Base-by-base conservation (phyloP, 2,113 vertebrate species). In the Pollachius pollachius region DNA sequence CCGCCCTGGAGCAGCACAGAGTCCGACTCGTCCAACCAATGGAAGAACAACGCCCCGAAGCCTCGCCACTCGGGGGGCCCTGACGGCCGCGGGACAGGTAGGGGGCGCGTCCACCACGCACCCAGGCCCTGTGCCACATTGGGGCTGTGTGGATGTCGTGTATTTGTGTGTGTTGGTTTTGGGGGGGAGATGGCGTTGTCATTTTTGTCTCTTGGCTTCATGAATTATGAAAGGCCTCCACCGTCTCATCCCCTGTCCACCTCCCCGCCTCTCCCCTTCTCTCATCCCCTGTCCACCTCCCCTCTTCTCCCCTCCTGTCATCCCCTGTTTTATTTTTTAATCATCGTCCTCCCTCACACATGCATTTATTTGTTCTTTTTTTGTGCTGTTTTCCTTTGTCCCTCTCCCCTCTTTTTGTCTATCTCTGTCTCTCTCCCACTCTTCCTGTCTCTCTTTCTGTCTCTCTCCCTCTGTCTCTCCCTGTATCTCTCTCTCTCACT, bases 1-100 rank as follows among this genome's bases (percentile, higher is more conserved):
- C 89, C 92, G 76, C 95, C 97, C 15, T 98, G 97, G 97, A 98
- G 97, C 93, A 98, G 97, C 91, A 97, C 95, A 0, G 97, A 98
- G 77, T 98, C 96, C 0, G 97, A 98, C 78, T 96, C 95, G 70
- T 95, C 97, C 62, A 91, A 88, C 80, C 94, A 95, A 23, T 86
- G 88, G 88, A 84, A 82, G 0, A 78, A 60, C 62, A 52, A 85
- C 1, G 90, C 93, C 58, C 83, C 92, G 48, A 95, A 94, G 86
- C 91, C 94, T 66, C 74, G 90, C 86, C 94, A 93, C 75, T 89
- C 92, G 18, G 91, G 77, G 77, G 92, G 92, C 88, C 91, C 92
- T 85, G 89, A 89, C 0, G 0, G 78, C 5, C 80, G 27, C 37
- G 78, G 81, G 62, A 27, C 76, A 83, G 81, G 84, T 86, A 63